These are phyloP conservation scores for Protaetia brevitarsis DNA, from an alignment of 1,140 invertebrate species.

Conservation along the genomic window DNA sequence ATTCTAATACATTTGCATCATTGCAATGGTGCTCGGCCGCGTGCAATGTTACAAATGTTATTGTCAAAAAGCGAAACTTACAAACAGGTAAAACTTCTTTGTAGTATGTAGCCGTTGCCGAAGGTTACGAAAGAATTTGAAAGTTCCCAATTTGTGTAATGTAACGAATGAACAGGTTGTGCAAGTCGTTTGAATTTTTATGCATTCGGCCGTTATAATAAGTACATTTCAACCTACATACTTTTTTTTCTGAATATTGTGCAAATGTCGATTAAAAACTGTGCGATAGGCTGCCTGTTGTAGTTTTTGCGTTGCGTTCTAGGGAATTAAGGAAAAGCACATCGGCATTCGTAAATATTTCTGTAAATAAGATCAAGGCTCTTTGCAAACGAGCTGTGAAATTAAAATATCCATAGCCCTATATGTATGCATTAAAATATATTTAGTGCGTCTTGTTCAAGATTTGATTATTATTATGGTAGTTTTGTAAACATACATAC, in stretches of 20 bases:
- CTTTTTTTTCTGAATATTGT: slow-evolving; percentile 7
- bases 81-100: slow-evolving; percentile 7
- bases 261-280: slow-evolving; percentile 13
- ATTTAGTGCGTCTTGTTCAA: no score
- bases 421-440: no score
- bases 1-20: slow-evolving; percentile 15
- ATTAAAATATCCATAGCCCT: no score
- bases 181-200: slow-evolving; percentile 12
- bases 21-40: background rate
- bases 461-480: no score
- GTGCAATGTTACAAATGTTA: slow-evolving; percentile 2
- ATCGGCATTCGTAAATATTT: slow-evolving; percentile 10
- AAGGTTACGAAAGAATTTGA: slow-evolving; percentile 18
- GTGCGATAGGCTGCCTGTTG: background rate
- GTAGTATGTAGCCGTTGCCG: slow-evolving; percentile 2
- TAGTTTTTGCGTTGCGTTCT: background rate
- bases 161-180: slow-evolving; percentile 9
- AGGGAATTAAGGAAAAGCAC: slow-evolving; percentile 1
- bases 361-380: slow-evolving; percentile 14
- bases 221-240: slow-evolving; percentile 18
- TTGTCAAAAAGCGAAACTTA: slow-evolving; percentile 16
- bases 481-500: no score
- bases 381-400: background rate
- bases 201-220: slow-evolving; percentile 10
- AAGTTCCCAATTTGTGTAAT: slow-evolving; percentile 11